Base-by-base conservation (phyloP, 2,113 vertebrate species). In the Phoxinus phoxinus region DNA sequence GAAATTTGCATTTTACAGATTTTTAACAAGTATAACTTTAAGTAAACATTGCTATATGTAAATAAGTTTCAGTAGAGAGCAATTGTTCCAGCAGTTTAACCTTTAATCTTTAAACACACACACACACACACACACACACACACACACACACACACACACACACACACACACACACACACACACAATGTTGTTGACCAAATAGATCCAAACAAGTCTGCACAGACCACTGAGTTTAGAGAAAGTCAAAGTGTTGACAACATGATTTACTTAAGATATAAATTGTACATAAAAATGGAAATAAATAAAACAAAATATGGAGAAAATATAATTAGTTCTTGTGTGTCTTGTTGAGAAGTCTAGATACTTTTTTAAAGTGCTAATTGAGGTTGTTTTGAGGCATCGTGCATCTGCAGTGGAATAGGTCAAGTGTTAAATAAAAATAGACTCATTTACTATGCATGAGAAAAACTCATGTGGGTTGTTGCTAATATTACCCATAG, bases 401-500 rank as follows among this genome's bases (percentile, higher is more conserved):
- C 37, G 21, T 46, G 77, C n/a, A 25, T 80, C 77, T 63, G 58
- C 58, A 46, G 58, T 30, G 58, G 37, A 27, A 63, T 46, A 63
- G 78, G 78, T 63, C 78, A 80, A 80, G 15, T 63, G 78, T 80
- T 44, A 80, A 80, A 80, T 63, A 80, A 46, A 80, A 80, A 80
- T 63, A 80, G 58, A 63, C 37, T 46, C 0, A 4, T 63, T 63
- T 46, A 65, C 78, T 63, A 63, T 80, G 58, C 58, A 63, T 44
- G 58, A 53, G 46, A 78, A n/a, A 11, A 59, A 41, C 32, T 79
- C 32, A 41, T 41, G 76, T 25, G 75, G 21, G 48, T 9, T 78
- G 53, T 59, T 41, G 8, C 41, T 59, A 78, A 37, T 21, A 25
- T 58, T 37, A 78, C 53, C 53, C 21, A 10, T 1, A 59, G 53